Base-by-base conservation (phyloP, 2,113 vertebrate species). In the Chionis minor region DNA sequence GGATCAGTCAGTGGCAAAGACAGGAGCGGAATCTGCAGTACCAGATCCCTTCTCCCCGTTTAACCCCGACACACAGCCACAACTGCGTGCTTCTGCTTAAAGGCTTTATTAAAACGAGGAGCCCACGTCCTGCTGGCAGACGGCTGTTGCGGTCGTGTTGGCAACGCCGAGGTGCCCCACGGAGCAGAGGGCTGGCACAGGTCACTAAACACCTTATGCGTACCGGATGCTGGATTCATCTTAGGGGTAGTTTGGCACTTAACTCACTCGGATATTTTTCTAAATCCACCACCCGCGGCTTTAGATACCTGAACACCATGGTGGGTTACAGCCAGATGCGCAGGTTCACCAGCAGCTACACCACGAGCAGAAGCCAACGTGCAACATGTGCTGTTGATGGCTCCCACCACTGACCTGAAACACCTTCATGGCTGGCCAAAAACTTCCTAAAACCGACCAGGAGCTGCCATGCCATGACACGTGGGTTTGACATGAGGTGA, bases 91-190 rank as follows among this genome's bases (percentile, higher is more conserved):
- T 88, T 47, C 81, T 79, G 16, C 61, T 74, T 38, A 55, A 66
- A 62, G 47, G 44, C 17, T 75, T 81, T 51, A 26, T 18, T 40
- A 28, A 78, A 59, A 35, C 4, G 27, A 23, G 56, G 61, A 85
- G 70, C 27, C 7, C 2, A 9, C 1, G 3, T 20, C 22, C 42
- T 9, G 35, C 88, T 67, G 91, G 82, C 55, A 47, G 73, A 10
- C 5, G 61, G 55, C 16, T 0, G 0, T 0, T 0, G 2, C n/a
- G 55, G 61, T 63, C 8, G 2, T 1, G 14, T 18, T 2, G 1
- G 47, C 55, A 32, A 32, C 0, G 0, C 44, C 2, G 4, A 42
- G 63, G 16, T 26, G 47, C 45, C 21, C 47, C 0, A 0, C 0
- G 0, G 12, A 20, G 65, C 49, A 17, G 16, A 0, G 38, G 65